phyloP scores from a whole-genome alignment of 2,888 invertebrate genomes.

The Bursaphelenchus okinawaensis region DNA sequence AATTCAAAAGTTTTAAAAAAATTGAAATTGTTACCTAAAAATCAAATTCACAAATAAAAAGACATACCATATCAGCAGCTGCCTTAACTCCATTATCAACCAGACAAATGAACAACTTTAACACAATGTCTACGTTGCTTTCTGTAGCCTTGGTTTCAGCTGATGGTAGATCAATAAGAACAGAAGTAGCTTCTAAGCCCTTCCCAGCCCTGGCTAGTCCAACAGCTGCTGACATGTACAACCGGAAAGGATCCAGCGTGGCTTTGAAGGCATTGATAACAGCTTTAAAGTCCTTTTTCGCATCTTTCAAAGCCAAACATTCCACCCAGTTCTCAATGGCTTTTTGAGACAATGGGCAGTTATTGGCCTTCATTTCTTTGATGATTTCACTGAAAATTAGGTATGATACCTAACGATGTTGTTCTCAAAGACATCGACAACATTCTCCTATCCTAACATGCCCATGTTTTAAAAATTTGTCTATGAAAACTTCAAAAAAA shows the following conservation, averaged over 20 bases:
- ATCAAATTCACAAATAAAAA: neutral
- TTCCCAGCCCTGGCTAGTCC: neutral
- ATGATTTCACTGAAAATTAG: neutral
- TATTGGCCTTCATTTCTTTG: neutral
- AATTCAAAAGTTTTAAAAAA: neutral
- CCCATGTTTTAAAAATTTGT: too few species aligned
- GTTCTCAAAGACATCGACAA: too few species aligned
- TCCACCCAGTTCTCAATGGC: neutral
- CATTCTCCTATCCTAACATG: too few species aligned
- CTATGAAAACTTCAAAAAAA: too few species aligned
- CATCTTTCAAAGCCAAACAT: neutral
- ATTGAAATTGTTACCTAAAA: neutral
- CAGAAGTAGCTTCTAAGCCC: neutral
- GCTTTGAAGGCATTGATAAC: neutral
- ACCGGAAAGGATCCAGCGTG: neutral
- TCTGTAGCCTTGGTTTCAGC: neutral
- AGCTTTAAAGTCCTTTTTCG: neutral
- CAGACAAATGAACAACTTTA: neutral
- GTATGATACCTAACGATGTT: too few species aligned
- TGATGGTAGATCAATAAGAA: neutral
- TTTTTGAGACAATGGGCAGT: neutral
- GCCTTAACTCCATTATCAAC: neutral
- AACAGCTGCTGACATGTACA: neutral
- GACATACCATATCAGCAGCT: neutral
- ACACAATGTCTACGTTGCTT: neutral